These are phyloP conservation scores for Drosophila bocqueti DNA, from an alignment of 1,140 invertebrate genomes.

Conservation along the genomic window DNA sequence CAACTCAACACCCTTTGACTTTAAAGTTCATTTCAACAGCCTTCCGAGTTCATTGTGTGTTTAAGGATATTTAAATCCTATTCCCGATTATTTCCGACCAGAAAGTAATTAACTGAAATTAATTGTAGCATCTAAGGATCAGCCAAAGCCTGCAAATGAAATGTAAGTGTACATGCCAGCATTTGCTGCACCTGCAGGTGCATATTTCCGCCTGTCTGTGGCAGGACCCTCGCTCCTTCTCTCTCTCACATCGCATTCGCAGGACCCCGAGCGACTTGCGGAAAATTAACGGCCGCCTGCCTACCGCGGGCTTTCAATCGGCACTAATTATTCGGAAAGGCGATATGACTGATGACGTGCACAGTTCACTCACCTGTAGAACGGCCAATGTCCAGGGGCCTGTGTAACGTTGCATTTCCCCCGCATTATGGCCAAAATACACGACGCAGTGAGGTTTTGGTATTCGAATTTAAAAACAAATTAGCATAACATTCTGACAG, in stretches of 20 bases:
- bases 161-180: neutral
- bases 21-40: neutral
- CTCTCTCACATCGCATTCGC: neutral
- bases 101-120: neutral
- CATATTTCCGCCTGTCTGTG: neutral
- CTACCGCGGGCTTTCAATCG: constrained; percentile 3
- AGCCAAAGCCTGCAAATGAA: neutral
- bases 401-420: neutral
- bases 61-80: neutral
- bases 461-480: constrained; percentile 50
- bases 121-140: neutral
- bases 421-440: neutral
- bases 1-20: neutral
- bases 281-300: neutral
- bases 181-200: neutral
- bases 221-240: neutral
- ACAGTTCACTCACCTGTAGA: neutral
- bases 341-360: constrained; percentile 33
- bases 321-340: constrained; percentile 50
- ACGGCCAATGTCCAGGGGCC: neutral
- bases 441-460: neutral
- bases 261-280: constrained; percentile 1
- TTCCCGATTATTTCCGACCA: neutral
- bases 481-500: constrained; percentile 47
- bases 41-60: neutral